Evolutionary conservation across 2,113 vertebrate genomes (phyloP), one percentile per base, ranked within the genome.

Genomic region (Potamarius usumacintae): DNA sequence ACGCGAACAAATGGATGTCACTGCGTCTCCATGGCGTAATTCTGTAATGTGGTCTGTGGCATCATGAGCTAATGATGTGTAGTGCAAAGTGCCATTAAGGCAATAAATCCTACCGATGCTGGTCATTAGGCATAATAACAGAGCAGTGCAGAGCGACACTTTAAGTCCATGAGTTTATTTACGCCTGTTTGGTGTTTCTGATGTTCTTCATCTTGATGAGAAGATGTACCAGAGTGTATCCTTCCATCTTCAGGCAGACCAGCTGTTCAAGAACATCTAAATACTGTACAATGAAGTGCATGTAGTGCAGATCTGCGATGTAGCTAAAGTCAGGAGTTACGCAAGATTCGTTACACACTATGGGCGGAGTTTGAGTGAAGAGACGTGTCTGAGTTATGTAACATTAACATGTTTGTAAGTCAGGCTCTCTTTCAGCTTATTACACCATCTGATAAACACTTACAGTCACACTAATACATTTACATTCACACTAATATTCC

Each of bases 61-160:
- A 62, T 87, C 52, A 90, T 80, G 91, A 91, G 85, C 87, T 93
- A 94, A 94, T 93, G 92, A 94, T 91, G 88, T 92, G 93, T 92
- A 83, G 52, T 88, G 87, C 72, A 84, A 89, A 91, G 85, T 88
- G 83, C 91, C 91, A 92, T 93, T 93, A 92, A 89, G 88, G 85
- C 85, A 91, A 92, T 94, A 91, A 90, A 94, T 93, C 88, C 89
- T 55, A 48, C 5, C 52, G 71, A 80, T 90, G 86, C 82, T 87
- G 88, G 84, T 93, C 91, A 92, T 94, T 93, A 92, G 91, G 88
- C 65, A 72, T 83, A 89, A 90, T 88, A 78, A 85, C 89, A 90
- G 89, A 90, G 85, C 85, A 89, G 17, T 7, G 50, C 60, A 88
- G 76, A 84, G 17, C 86, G 89, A 88, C 57, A 5, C 1, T 85